Evolutionary conservation across 2,888 invertebrate genomes (phyloP), one percentile per base, ranked within the genome.

Genomic region (Eristalis intricaria): DNA sequence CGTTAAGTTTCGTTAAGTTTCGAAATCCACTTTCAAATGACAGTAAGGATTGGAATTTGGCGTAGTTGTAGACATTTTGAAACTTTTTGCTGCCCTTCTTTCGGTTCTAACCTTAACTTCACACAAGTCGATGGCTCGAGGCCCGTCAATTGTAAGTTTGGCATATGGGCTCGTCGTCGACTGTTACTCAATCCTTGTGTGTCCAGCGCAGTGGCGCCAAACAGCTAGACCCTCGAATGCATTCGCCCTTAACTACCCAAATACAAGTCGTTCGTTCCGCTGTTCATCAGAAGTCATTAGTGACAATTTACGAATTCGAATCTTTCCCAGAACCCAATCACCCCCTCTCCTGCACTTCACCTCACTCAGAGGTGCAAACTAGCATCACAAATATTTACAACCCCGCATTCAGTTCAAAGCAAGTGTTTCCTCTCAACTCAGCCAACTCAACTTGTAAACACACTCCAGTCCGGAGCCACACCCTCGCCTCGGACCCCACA

Each of bases 361-460:
- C 60, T 4, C 60, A 10, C 60, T 13, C 11, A 26, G 15, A 63
- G 74, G 82, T 82, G 87, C 83, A 68, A 87, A 84, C 84, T 69
- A 73, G 65, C 69, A 79, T 64, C 29, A 80, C 68, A 79, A 80
- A 87, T 79, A 87, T 84, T 87, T 68, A 68, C 79, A 56, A 63
- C 83, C 64, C 38, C 29, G 56, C 68, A 26, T 38, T 22, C 64
- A 50, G 23, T 69, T 50, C 50, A 50, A 50, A 50, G 50, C 50
- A 50, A 50, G 50, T 50, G 50, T 50, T 50, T 50, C 50, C 50
- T 50, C 50, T 50, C 50, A 50, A 19, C 50, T 19, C 50, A 50
- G 50, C 50, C 50, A 50, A 19, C 50, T n/a, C 19, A n/a, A 19
- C 50, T 50, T 19, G 50, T 50, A 50, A 50, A 50, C 50, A 50